Percentiles rank a stretch among this genome's conserved stretches.
Conservation (phyloP, 1,140 invertebrate genomes). For the Venturia canescens region DNA sequence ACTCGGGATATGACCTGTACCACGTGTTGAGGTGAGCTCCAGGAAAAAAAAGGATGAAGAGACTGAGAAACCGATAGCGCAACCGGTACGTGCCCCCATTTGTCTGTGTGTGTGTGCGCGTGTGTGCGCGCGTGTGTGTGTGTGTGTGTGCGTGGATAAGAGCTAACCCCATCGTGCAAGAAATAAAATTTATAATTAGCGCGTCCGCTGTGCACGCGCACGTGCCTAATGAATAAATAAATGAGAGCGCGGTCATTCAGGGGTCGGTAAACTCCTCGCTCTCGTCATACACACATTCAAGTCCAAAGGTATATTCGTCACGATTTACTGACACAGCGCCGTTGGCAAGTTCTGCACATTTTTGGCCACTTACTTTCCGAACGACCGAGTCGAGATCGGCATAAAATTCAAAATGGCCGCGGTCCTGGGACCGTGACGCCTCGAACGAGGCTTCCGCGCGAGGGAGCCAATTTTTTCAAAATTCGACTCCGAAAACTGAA, state of each 20-base stretch:
- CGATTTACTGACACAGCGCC: too few species aligned
- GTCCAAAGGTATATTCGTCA: too few species aligned
- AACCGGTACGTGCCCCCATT: neutral
- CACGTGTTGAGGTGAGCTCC: neutral
- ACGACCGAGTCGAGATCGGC: too few species aligned
- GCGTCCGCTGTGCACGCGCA: conserved; percentile 14
- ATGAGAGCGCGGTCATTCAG: conserved; percentile 3
- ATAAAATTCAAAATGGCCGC: too few species aligned
- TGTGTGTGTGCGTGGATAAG: neutral
- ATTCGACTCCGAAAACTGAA: too few species aligned
- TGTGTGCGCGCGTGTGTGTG: neutral
- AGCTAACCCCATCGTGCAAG: neutral
- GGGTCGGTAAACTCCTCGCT: conserved; percentile 16
- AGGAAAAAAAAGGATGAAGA: neutral
- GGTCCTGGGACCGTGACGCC: too few species aligned
- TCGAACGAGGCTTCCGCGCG: too few species aligned
- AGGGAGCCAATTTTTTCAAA: too few species aligned
- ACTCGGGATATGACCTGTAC: neutral
- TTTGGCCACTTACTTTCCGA: too few species aligned
- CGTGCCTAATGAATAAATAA: conserved; percentile 30
- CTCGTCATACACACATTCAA: neutral
- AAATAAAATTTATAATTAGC: conserved; percentile 27
- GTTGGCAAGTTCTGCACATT: too few species aligned
- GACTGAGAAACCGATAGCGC: neutral
- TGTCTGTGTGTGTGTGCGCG: neutral